These are phyloP conservation scores for Empidonax alnorum DNA, from an alignment of 2,113 vertebrate genomes.

Conservation along the genomic window DNA sequence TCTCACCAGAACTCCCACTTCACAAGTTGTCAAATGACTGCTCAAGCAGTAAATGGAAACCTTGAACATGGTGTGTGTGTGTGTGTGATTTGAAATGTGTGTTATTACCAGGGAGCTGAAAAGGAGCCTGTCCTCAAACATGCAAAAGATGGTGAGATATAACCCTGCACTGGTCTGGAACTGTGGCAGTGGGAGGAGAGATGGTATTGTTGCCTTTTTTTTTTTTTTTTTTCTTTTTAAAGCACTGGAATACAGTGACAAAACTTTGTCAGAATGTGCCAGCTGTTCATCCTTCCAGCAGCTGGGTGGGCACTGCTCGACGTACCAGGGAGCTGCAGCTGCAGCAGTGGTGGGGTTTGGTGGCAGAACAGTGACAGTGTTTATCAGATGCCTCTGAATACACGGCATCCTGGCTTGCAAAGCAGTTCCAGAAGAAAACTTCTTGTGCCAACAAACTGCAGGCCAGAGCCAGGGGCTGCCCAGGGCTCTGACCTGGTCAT, in stretches of 20 bases:
- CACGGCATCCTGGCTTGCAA: not conserved
- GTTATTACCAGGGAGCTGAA: not conserved
- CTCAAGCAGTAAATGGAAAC: constrained; percentile 32
- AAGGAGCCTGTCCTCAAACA: not conserved
- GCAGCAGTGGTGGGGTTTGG: not conserved
- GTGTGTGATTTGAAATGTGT: not conserved
- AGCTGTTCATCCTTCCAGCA: not conserved
- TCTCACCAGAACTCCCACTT: constrained; percentile 46
- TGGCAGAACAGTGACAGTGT: not conserved
- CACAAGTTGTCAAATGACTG: constrained; percentile 36
- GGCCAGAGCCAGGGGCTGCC: not conserved
- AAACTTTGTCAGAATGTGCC: not conserved
- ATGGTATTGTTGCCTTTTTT: not conserved
- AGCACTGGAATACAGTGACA: not conserved
- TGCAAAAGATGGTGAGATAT: not conserved
- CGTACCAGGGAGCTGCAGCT: not conserved
- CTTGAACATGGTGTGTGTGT: not conserved
- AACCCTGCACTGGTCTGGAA: not conserved
- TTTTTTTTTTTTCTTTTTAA: not conserved
- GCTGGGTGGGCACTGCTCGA: not conserved
- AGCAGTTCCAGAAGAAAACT: not conserved
- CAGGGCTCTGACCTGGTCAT: not conserved
- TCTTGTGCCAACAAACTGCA: not conserved
- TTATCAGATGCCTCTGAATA: not conserved
- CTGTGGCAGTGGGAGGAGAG: not conserved